phyloP scores from a whole-genome alignment of 2,797 vertebrate species.

The Peromyscus melanophrys region DNA sequence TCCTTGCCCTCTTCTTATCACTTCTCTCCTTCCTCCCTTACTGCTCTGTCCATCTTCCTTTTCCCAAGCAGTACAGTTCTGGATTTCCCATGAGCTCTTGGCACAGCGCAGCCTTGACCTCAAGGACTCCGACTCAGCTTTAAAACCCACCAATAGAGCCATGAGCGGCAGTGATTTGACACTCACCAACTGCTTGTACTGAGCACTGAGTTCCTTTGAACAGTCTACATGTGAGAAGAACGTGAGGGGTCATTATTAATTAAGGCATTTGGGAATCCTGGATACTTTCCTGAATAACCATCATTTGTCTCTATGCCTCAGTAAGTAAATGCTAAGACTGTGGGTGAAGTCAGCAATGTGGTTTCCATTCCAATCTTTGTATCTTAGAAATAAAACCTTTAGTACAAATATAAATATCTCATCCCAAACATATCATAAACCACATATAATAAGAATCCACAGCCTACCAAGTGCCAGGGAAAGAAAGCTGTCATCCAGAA shows the following conservation, averaged over 20 bases:
- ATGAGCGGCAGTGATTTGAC: neutral
- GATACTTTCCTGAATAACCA: neutral
- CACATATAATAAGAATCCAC: neutral
- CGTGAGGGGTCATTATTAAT: conserved; percentile 21
- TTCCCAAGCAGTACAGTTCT: neutral
- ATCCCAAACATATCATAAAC: neutral
- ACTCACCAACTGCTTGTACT: neutral
- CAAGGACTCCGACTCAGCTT: neutral
- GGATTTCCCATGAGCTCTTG: neutral
- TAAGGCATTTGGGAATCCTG: conserved; percentile 53
- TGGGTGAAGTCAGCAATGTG: neutral
- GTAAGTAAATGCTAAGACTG: neutral
- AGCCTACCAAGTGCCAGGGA: neutral
- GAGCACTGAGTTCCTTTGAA: conserved; percentile 6
- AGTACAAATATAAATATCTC: neutral
- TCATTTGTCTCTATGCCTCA: neutral
- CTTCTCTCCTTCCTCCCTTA: neutral
- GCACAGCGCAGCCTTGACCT: neutral
- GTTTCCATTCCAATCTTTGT: neutral
- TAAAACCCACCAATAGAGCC: neutral
- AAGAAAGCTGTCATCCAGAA: neutral
- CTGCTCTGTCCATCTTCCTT: neutral
- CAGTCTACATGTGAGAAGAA: neutral
- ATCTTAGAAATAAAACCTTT: neutral
- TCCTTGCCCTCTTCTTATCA: neutral